Evolutionary conservation across 2,113 vertebrate species (phyloP).

Genomic region (Callionymus lyra): DNA sequence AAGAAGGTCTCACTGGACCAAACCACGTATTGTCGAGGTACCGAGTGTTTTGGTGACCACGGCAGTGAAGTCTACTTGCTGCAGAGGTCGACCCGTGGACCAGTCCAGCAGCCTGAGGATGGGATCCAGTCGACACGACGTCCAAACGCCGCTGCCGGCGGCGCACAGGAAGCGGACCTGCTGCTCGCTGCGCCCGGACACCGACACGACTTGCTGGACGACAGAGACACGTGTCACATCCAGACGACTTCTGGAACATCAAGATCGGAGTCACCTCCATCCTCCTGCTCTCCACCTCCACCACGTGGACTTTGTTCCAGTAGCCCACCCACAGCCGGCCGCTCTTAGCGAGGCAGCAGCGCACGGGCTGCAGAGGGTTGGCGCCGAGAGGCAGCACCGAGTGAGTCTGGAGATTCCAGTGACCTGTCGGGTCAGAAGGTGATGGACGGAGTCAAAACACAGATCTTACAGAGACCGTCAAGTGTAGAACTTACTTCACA

Average conservation of each 20-base stretch:
- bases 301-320: slow-evolving; percentile 68
- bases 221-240: too few species aligned
- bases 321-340: slow-evolving; percentile 67
- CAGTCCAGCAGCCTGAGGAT: slow-evolving; percentile 67
- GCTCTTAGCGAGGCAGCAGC: slow-evolving; percentile 64
- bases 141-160: slow-evolving; percentile 68
- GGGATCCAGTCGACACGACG: slow-evolving; percentile 65
- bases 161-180: slow-evolving; percentile 71
- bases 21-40: background rate
- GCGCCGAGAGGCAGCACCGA: slow-evolving; percentile 47
- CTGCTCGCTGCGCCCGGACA: slow-evolving; percentile 68
- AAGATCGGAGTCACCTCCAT: slow-evolving; percentile 50
- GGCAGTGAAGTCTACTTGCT: slow-evolving; percentile 62
- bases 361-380: slow-evolving; percentile 67
- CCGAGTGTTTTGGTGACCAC: slow-evolving; percentile 66
- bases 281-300: slow-evolving; percentile 49
- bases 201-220: slow-evolving; percentile 58
- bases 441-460: too few species aligned
- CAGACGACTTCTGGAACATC: too few species aligned
- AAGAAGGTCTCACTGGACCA: background rate
- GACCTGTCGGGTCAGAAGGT: slow-evolving; percentile 39
- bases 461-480: too few species aligned
- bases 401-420: slow-evolving; percentile 64
- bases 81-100: slow-evolving; percentile 65
- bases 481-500: too few species aligned